Conservation (phyloP, 2,888 invertebrate genomes). For the Acrobasis suavella region DNA sequence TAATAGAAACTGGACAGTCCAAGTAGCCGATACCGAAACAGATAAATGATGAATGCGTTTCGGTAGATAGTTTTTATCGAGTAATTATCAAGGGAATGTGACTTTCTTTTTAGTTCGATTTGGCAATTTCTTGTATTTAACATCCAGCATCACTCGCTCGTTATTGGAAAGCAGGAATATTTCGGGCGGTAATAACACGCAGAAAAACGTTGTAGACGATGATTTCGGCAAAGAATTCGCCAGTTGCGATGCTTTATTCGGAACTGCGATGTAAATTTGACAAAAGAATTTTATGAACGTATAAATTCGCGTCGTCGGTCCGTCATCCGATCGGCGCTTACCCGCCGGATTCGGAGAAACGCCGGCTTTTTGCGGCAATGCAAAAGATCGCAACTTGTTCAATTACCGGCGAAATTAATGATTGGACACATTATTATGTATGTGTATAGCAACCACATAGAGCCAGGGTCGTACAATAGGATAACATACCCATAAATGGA, state of each 20-base stretch:
- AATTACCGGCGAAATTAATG: constrained; percentile 79
- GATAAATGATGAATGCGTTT: constrained; percentile 77
- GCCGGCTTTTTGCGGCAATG: constrained; percentile 66
- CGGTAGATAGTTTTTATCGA: constrained; percentile 59
- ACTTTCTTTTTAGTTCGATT: constrained; percentile 30
- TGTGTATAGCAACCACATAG: constrained; percentile 44
- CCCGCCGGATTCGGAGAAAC: constrained; percentile 66
- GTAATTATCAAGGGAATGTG: constrained; percentile 64
- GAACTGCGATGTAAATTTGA: constrained; percentile 76
- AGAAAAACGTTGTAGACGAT: constrained; percentile 65
- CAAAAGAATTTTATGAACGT: constrained; percentile 81
- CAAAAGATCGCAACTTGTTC: constrained; percentile 67
- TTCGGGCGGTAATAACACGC: constrained; percentile 62
- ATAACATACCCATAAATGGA: constrained; percentile 76
- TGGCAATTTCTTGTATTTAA: constrained; percentile 28
- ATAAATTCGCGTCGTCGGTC: constrained; percentile 68
- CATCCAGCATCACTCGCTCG: constrained; percentile 36
- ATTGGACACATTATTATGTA: constrained; percentile 74
- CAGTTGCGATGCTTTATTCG: constrained; percentile 54
- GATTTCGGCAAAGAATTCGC: constrained; percentile 75
- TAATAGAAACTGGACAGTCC: constrained; percentile 73
- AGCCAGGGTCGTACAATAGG: constrained; percentile 68
- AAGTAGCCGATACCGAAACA: constrained; percentile 69
- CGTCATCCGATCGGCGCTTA: constrained; percentile 65
- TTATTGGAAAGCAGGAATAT: constrained; percentile 40